Evolutionary conservation across 35 echinoderm and acorn worm genomes (phyloP).

Genomic region (Ophiothrix spiculata): DNA sequence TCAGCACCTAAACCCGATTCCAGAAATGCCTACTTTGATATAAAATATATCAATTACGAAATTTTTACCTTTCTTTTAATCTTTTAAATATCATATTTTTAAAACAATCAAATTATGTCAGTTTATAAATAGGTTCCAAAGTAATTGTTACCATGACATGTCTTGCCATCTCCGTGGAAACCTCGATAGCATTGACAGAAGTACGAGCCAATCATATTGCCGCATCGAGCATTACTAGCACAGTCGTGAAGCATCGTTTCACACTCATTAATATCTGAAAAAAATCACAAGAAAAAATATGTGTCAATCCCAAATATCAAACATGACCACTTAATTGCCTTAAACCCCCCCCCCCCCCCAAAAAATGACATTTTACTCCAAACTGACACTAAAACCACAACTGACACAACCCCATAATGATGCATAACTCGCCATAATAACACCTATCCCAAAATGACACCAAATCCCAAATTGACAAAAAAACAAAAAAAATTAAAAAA

Average conservation of each 20-base stretch:
- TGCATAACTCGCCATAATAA: no score
- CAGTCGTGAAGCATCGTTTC: constrained; percentile 48
- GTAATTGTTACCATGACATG: constrained; percentile 64
- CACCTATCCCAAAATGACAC: no score
- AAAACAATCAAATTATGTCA: background rate
- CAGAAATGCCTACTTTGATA: no score
- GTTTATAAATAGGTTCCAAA: background rate
- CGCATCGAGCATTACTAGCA: constrained; percentile 62
- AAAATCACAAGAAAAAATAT: background rate
- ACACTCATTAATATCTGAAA: constrained; percentile 83
- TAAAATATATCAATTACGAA: no score
- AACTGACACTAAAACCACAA: background rate
- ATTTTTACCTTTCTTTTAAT: no score
- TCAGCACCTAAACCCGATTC: no score
- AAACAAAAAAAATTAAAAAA: no score
- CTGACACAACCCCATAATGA: background rate
- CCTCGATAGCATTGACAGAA: constrained; percentile 83
- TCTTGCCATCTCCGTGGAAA: constrained; percentile 76
- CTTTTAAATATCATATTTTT: no score
- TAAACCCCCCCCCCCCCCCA: no score
- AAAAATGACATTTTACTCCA: background rate
- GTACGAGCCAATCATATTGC: constrained; percentile 87
- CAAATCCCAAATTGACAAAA: no score
- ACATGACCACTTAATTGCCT: background rate
- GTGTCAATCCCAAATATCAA: background rate